Conservation (phyloP, 35 echinoderm and acorn worm genomes). For the Eucidaris tribuloides region DNA sequence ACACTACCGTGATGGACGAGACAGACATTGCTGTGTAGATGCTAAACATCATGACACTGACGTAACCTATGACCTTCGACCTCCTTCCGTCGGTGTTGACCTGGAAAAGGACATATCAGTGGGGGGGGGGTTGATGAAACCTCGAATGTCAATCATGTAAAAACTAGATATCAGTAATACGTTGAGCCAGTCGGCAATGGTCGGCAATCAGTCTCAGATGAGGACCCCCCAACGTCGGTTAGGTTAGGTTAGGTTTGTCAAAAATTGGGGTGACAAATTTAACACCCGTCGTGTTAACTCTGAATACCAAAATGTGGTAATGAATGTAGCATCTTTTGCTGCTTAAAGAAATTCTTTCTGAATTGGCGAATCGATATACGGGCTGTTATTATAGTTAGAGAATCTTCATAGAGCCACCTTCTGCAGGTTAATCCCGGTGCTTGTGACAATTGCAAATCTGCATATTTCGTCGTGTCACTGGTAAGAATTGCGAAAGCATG, state of each 20-base stretch:
- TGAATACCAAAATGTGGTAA: background rate
- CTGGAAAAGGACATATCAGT: background rate
- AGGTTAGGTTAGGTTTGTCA: background rate
- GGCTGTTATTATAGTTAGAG: too few species aligned
- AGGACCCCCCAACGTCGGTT: background rate
- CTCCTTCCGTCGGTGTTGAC: background rate
- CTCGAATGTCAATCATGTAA: background rate
- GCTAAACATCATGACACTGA: background rate
- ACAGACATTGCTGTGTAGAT: background rate
- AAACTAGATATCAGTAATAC: background rate
- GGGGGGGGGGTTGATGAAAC: background rate
- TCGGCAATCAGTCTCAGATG: background rate
- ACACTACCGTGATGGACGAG: background rate
- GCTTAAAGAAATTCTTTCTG: background rate
- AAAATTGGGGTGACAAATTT: too few species aligned
- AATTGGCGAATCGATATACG: background rate
- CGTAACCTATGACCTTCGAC: background rate
- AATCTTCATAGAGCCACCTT: too few species aligned
- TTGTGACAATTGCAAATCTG: background rate
- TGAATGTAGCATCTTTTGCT: background rate
- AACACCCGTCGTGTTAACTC: too few species aligned
- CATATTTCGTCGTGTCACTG: background rate
- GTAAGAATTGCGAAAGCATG: background rate
- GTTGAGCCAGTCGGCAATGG: background rate
- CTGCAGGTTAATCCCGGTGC: background rate